These are phyloP conservation scores for Tanypteryx hageni DNA, from an alignment of 2,888 invertebrate species.

Conservation along the genomic window DNA sequence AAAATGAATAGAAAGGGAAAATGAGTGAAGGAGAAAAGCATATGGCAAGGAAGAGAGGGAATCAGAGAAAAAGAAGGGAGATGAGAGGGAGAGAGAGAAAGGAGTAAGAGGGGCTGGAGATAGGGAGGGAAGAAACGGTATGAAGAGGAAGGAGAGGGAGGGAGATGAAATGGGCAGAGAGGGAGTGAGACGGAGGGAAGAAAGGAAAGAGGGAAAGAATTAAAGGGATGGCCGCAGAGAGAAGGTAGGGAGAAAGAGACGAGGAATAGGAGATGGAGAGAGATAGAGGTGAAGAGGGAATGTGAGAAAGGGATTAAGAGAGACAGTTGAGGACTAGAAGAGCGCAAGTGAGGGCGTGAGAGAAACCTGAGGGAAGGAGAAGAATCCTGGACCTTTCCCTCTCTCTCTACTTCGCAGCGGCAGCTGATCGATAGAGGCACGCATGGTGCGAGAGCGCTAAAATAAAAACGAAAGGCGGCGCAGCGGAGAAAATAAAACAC, in stretches of 20 bases:
- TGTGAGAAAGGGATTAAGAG: not conserved
- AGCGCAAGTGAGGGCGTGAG: not conserved
- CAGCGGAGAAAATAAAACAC: not conserved
- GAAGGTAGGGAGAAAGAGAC: not conserved
- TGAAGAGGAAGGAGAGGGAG: not conserved
- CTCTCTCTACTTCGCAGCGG: not conserved
- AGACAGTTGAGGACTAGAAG: not conserved
- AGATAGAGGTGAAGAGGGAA: not conserved
- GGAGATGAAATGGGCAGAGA: not conserved
- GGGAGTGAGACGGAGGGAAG: not conserved
- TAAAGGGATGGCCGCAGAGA: not conserved
- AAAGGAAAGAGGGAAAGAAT: not conserved
- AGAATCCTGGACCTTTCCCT: not conserved
- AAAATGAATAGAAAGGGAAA: no score
- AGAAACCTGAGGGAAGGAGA: not conserved
- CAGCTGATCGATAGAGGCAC: constrained; percentile 50
- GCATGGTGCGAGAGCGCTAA: constrained; percentile 34
- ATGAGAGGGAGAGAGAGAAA: no score
- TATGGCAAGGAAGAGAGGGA: not conserved
- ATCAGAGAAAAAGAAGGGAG: not conserved
- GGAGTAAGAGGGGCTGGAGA: no score
- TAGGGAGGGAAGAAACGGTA: no score
- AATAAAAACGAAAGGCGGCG: not conserved
- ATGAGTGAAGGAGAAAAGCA: no score
- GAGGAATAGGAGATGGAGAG: not conserved